Evolutionary conservation across 2,888 invertebrate genomes (phyloP).

Genomic region (Eremobia ochroleuca): DNA sequence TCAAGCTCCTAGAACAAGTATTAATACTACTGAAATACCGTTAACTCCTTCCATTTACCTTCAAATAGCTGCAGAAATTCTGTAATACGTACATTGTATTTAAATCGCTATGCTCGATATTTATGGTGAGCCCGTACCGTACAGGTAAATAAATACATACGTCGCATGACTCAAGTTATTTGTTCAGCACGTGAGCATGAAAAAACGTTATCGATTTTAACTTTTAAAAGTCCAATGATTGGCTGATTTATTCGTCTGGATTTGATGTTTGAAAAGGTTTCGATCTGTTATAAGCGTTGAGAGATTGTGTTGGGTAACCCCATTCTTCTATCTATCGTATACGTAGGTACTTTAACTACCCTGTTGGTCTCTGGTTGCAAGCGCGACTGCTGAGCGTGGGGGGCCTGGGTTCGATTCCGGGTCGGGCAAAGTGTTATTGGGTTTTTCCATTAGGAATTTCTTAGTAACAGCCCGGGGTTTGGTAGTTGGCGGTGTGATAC

Average conservation of each 20-base stretch:
- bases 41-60: constrained; percentile 11
- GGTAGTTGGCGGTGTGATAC: too few species aligned
- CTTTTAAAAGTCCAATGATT: constrained; percentile 24
- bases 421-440: too few species aligned
- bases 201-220: constrained; percentile 53
- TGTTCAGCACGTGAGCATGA: constrained; percentile 40
- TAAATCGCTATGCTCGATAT: constrained; percentile 25
- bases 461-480: too few species aligned
- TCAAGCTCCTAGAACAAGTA: not conserved
- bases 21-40: not conserved
- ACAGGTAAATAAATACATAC: constrained; percentile 14
- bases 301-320: not conserved
- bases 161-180: constrained; percentile 60
- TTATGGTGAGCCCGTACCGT: constrained; percentile 12
- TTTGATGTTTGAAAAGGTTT: constrained; percentile 8
- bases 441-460: too few species aligned
- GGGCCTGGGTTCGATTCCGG: too few species aligned
- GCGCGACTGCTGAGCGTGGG: too few species aligned
- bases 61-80: constrained; percentile 23
- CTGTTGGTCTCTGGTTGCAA: too few species aligned
- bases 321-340: not conserved
- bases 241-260: constrained; percentile 14
- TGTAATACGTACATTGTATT: constrained; percentile 9
- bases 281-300: not conserved
- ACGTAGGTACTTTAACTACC: not conserved